Conservation (phyloP, 1,140 invertebrate genomes). For the Pachypsylla venusta region DNA sequence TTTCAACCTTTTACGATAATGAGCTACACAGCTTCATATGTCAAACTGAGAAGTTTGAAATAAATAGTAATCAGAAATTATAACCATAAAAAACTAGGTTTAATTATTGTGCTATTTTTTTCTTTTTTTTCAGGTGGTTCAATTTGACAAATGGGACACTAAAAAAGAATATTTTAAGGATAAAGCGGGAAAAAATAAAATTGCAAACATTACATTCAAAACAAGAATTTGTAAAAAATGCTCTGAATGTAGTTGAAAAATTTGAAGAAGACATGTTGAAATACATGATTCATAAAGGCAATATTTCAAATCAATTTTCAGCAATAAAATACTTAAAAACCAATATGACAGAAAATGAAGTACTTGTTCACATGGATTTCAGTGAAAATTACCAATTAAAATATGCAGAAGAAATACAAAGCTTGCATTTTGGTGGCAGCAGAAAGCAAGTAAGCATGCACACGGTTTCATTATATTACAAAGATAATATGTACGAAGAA, state of each 20-base stretch:
- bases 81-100: too few relatives aligned
- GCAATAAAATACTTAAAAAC: slow-evolving; percentile 23
- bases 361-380: slow-evolving; percentile 29
- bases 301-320: slow-evolving; percentile 26
- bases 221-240: too few relatives aligned
- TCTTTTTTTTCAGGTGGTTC: too few relatives aligned
- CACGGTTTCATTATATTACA: slow-evolving; percentile 26
- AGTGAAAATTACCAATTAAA: slow-evolving; percentile 26
- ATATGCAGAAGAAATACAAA: slow-evolving; percentile 28
- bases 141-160: too few relatives aligned
- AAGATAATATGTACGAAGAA: slow-evolving; percentile 8
- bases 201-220: too few relatives aligned
- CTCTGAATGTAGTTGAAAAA: slow-evolving; percentile 16
- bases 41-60: too few relatives aligned
- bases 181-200: too few relatives aligned
- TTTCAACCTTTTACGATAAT: too few relatives aligned
- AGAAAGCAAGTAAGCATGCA: slow-evolving; percentile 27
- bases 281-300: slow-evolving; percentile 23
- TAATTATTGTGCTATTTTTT: too few relatives aligned
- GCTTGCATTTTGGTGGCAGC: slow-evolving; percentile 26
- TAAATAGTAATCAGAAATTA: too few relatives aligned
- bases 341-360: slow-evolving; percentile 24
- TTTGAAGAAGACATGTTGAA: slow-evolving; percentile 12
- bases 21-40: too few relatives aligned
- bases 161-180: too few relatives aligned